Evolutionary conservation across 2,888 invertebrate species (phyloP), one percentile per base, ranked within the genome.

Genomic region (Acrocyrtus sp.): DNA sequence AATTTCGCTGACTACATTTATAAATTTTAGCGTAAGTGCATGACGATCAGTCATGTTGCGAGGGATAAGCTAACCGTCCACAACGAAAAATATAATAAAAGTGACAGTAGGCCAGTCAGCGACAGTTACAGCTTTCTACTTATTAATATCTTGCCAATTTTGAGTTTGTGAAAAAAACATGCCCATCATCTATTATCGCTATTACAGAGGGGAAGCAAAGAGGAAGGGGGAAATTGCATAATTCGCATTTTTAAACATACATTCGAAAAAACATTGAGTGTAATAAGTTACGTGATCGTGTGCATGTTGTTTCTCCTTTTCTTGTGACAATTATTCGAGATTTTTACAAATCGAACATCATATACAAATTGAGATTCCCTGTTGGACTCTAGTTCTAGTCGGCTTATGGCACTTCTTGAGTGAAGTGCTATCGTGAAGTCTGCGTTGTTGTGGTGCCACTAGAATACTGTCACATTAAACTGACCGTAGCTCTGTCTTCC

Each of bases 91-190:
- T 24, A 21, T 45, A 19, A 41, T 39, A n/a, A 45, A 17, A 29
- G 56, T 41, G 58, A n/a, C 24, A 43, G n/a, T 21, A 12, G 24
- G 29, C 5, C 6, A 17, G 17, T 10, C 47, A 6, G 5, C 47
- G 5, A 45, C 5, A 19, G 17, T 5, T 39, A 45, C 60, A 53
- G 68, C 68, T 68, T 68, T 68, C 68, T 68, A 68, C 47, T 58
- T 58, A 51, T 15, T 51, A 58, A 58, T 50, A 26, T 15, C 26
- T 53, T 68, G 51, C 68, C 45, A 60, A 68, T 53, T 68, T 51
- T 68, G 41, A 50, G 5, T 21, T 21, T 41, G 48, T 57, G 12
- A 34, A 34, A 54, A 17, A 34, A 39, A 29, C 39, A 48, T 27
- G 27, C 17, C 5, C 26, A 43, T 15, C 19, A 2, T 57, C 15